Evolutionary conservation across 2,888 invertebrate species (phyloP).

Genomic region (Andricus quercusramuli): DNA sequence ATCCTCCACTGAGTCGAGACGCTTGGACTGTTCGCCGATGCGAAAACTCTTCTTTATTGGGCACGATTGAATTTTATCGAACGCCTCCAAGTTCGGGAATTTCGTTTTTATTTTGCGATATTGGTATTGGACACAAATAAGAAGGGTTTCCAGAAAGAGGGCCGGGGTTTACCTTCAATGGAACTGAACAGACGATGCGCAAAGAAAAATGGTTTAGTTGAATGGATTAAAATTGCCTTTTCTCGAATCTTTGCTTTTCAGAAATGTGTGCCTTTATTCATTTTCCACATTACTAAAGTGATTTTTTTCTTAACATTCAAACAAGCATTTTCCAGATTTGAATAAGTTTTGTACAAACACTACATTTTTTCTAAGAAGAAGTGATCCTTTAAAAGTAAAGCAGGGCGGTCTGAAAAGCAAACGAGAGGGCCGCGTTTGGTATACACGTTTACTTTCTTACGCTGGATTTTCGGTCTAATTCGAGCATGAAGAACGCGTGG

Average conservation of each 20-base stretch:
- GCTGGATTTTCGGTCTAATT: conserved; percentile 25
- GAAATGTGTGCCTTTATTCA: neutral
- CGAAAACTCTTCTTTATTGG: conserved; percentile 22
- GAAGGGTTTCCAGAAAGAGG: conserved; percentile 3
- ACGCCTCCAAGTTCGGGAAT: conserved; percentile 35
- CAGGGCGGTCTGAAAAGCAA: neutral
- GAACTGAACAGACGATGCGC: neutral
- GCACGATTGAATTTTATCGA: conserved; percentile 38
- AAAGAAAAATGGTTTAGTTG: neutral
- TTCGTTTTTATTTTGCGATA: conserved; percentile 26
- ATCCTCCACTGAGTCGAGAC: conserved; percentile 2
- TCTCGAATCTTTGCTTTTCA: neutral
- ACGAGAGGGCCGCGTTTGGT: neutral
- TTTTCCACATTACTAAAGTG: neutral
- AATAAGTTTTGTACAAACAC: too few relatives aligned
- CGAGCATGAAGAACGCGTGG: conserved; percentile 18
- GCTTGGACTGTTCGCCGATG: conserved; percentile 24
- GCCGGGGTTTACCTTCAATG: neutral
- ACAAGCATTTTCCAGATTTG: too few relatives aligned
- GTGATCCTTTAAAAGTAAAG: neutral
- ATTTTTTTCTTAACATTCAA: too few relatives aligned
- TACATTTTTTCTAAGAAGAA: neutral
- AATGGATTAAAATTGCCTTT: conserved; percentile 3
- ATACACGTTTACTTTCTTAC: conserved; percentile 5
- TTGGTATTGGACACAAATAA: conserved; percentile 40